phyloP scores from a whole-genome alignment of 2,113 vertebrate genomes.

The Hymenochirus boettgeri region DNA sequence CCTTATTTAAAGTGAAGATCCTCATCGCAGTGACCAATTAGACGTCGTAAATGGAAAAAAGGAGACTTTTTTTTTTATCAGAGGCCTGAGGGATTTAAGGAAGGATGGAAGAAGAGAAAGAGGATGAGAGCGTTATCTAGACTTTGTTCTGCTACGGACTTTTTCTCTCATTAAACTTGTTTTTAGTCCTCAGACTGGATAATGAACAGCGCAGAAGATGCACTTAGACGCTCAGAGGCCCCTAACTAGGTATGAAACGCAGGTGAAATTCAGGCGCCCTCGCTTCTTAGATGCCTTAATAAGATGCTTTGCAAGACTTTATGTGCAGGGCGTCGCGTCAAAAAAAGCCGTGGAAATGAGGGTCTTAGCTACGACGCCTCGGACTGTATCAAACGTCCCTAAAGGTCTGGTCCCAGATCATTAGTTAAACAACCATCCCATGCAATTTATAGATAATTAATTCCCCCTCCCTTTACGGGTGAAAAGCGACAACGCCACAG shows the following conservation, averaged over 20 bases:
- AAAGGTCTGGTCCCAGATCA: no score
- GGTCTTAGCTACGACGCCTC: no score
- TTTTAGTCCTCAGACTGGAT: slow-evolving; percentile 70
- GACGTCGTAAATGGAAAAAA: slow-evolving; percentile 87
- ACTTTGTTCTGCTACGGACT: slow-evolving; percentile 48
- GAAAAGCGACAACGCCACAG: no score
- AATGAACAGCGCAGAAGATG: slow-evolving; percentile 59
- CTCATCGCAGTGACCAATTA: slow-evolving; percentile 90
- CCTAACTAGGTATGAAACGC: slow-evolving; percentile 79
- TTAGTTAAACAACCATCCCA: no score
- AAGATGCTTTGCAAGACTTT: slow-evolving; percentile 55
- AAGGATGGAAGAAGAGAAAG: no score
- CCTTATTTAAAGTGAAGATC: slow-evolving; percentile 91
- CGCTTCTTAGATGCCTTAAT: slow-evolving; percentile 62
- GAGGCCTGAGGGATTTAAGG: no score
- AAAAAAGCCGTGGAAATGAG: no score
- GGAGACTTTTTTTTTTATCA: no score
- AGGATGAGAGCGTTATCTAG: slow-evolving; percentile 42
- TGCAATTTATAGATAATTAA: no score
- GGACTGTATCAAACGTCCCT: no score
- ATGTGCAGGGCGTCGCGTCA: no score
- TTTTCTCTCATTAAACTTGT: slow-evolving; percentile 76
- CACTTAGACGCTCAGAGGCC: slow-evolving; percentile 63
- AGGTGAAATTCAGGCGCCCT: slow-evolving; percentile 67
- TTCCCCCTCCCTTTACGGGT: no score